Percentiles rank a stretch among this genome's conserved stretches.
These are phyloP conservation scores for Pentalonia nigronervosa DNA, from an alignment of 1,140 invertebrate species.

Conservation along the genomic window DNA sequence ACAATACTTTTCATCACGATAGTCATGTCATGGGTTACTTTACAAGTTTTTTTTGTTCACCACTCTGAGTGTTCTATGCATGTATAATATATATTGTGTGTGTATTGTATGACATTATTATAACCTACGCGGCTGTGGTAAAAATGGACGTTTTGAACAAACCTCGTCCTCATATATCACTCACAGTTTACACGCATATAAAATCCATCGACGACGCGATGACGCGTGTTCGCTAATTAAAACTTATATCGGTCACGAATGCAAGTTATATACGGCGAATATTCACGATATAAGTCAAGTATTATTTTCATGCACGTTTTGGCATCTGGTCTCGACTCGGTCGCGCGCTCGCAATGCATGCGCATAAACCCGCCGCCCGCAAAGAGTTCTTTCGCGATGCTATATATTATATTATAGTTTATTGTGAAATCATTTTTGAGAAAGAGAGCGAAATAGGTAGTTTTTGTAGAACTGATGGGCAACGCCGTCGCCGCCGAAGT, in stretches of 20 bases:
- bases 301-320: background rate
- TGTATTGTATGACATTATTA: no score
- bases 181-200: background rate
- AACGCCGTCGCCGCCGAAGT: background rate
- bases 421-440: background rate
- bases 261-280: no score
- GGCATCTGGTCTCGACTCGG: background rate
- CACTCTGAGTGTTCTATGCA: background rate
- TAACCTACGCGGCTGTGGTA: background rate
- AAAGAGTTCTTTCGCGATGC: background rate
- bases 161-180: background rate
- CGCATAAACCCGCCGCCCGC: background rate
- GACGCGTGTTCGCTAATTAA: background rate
- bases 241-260: background rate
- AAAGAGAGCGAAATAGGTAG: background rate
- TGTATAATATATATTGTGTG: no score
- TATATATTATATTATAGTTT: background rate
- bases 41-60: background rate
- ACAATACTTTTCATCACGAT: background rate
- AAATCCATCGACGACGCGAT: background rate
- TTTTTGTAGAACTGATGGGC: slow-evolving; percentile 8
- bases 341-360: background rate
- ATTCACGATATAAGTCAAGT: background rate
- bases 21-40: background rate
- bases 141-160: background rate